Base-by-base conservation (phyloP, 2,113 vertebrate genomes). In the Synchiropus splendidus region DNA sequence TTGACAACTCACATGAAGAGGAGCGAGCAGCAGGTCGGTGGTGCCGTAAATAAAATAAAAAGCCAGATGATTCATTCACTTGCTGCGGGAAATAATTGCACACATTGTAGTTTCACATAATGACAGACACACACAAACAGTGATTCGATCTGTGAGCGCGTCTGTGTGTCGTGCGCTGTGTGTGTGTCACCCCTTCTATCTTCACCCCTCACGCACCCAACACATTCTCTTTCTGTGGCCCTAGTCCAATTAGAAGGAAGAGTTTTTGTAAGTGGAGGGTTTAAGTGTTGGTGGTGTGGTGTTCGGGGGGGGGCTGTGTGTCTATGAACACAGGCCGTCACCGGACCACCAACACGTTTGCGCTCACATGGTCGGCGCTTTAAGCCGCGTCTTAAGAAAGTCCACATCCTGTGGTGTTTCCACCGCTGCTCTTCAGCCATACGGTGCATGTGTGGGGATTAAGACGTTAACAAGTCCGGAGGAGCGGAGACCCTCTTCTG, bases 311-410 rank as follows among this genome's bases (percentile, higher is more conserved):
- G 36, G 40, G 42, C 42, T 54, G 36, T 54, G 31, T 40, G n/a
- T 42, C 16, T 57, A 51, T 56, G 61, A 46, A 56, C 46, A 13
- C 42, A 53, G 4, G 53, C 12, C 2, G 16, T 16, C 55, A 57
- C 39, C 41, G 67, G 81, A 85, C 83, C 82, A 85, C 83, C 82
- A 82, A 84, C 81, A 82, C 51, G 57, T 79, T 77, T 48, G 62
- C 45, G 59, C 16, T 39, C 76, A 81, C 76, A 80, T 77, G 68
- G 58, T 58, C 53, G 15, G 10, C 42, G 44, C 43, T 63, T 64
- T 62, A 69, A 75, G 58, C 63, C 45, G 34, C 45, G 50, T 58
- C 61, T 64, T 34, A 21, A 39, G 8, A 66, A 77, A 62, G 55
- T 42, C 56, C 38, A 69, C 67, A 70, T 72, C 66, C 75, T 70